Conservation (phyloP, 2,113 vertebrate species). For the Tragelaphus strepsiceros region DNA sequence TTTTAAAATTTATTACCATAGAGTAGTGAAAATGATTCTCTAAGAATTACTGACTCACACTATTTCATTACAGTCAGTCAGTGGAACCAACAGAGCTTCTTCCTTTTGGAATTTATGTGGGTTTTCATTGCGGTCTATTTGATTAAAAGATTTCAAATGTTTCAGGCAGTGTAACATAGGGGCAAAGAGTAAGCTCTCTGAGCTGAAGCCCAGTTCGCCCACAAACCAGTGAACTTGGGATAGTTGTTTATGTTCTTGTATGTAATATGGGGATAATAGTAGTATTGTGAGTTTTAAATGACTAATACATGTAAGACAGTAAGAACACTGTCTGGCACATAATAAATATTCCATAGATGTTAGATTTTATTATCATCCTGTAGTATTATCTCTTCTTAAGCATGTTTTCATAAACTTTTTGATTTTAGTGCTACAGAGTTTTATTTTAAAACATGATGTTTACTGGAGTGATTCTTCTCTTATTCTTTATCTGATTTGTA, state of each 20-base stretch:
- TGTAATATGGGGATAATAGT: neutral
- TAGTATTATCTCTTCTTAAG: neutral
- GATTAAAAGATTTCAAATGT: neutral
- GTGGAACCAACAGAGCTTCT: neutral
- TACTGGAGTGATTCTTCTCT: neutral
- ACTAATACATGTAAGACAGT: neutral
- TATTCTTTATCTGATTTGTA: neutral
- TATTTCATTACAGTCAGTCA: neutral
- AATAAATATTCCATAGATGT: neutral
- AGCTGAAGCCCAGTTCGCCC: neutral
- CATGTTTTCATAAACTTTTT: neutral
- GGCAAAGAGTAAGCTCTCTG: neutral
- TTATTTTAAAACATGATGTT: neutral
- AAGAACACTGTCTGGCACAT: neutral
- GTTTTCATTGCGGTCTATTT: neutral
- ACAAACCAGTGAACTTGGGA: neutral
- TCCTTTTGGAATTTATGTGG: neutral
- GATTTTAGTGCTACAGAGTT: neutral
- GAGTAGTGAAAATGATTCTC: neutral
- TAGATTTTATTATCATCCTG: neutral
- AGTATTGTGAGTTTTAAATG: neutral
- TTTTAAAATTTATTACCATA: neutral
- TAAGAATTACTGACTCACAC: neutral
- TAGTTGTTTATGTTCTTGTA: neutral
- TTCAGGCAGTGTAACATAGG: neutral